Base-by-base conservation (phyloP, 2,888 invertebrate genomes). In the Hydropsyche betteni region DNA sequence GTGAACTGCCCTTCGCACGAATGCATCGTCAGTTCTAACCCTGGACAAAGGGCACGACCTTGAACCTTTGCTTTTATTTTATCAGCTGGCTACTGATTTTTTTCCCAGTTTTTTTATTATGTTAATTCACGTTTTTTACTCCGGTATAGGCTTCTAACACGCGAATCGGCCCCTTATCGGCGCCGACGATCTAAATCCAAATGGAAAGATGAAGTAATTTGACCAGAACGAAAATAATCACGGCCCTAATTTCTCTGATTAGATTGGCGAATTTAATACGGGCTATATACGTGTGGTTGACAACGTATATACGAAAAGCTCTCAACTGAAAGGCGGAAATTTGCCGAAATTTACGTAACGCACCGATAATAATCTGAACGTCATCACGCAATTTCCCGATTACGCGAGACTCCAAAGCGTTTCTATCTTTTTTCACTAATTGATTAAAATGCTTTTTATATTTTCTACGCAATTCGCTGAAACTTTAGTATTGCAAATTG, bases 141-240 rank as follows among this genome's bases (percentile, higher is more conserved):
- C 34, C 16, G 16, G 33, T 64, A 64, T 64, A 64, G 64, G n/a
- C 64, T 36, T 10, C 64, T 6, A 64, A 4, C 64, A 64, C 64
- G 64, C 64, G 36, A 64, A 36, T 61, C 64, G 58, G n/a, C 33
- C 34, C 36, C 36, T n/a, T 64, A 64, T 64, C 64, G 36, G 12
- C 36, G 36, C 34, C 34, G 34, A 33, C 64, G 34, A 64, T 64
- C 64, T 64, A 64, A 44, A 44, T 44, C 44, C 44, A 44, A 44
- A 64, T 64, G 64, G 64, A 64, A 64, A 64, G 36, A 64, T 64
- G 64, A 34, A 24, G 64, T 64, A 64, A 64, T 64, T 36, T 34
- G 64, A 64, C 64, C 64, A 33, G 36, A 8, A 10, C 64, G 34
- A 64, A 64, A 64, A 64, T 64, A 64, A 64, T 44, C 44, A 44